Conservation (phyloP, 2,113 vertebrate species). For the Cercocebus atys region DNA sequence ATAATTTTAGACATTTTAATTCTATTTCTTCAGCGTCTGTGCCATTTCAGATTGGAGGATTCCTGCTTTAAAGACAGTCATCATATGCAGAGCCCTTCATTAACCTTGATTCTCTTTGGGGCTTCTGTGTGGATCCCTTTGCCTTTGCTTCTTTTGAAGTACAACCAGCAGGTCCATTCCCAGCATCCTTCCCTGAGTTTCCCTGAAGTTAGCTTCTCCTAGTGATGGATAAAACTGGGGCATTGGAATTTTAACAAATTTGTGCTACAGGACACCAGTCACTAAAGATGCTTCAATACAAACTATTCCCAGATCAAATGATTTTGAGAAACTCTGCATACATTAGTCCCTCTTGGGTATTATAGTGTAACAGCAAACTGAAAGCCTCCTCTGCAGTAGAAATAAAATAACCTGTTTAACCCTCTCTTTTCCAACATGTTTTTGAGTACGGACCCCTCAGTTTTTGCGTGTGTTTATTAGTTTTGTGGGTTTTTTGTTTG, state of each 20-base stretch:
- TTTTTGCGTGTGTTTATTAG: not conserved
- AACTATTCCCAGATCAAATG: not conserved
- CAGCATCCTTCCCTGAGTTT: not conserved
- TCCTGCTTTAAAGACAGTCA: not conserved
- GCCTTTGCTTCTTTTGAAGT: not conserved
- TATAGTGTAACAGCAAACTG: not conserved
- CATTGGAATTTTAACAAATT: not conserved
- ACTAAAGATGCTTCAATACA: not conserved
- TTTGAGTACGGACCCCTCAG: not conserved
- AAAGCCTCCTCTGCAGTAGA: not conserved
- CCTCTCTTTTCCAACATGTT: not conserved
- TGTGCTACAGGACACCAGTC: not conserved
- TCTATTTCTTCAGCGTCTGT: not conserved
- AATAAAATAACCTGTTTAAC: not conserved
- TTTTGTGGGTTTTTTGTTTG: not conserved
- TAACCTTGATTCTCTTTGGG: not conserved
- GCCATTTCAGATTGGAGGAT: not conserved
- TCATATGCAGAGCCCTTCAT: not conserved
- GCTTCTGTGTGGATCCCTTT: not conserved
- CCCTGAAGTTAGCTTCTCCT: not conserved
- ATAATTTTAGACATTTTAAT: constrained; percentile 11
- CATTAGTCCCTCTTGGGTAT: not conserved
- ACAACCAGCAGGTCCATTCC: not conserved
- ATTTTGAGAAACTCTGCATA: not conserved
- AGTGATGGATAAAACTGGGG: not conserved